Evolutionary conservation across 2,888 invertebrate species (phyloP).

Genomic region (Drosophila affinis): DNA sequence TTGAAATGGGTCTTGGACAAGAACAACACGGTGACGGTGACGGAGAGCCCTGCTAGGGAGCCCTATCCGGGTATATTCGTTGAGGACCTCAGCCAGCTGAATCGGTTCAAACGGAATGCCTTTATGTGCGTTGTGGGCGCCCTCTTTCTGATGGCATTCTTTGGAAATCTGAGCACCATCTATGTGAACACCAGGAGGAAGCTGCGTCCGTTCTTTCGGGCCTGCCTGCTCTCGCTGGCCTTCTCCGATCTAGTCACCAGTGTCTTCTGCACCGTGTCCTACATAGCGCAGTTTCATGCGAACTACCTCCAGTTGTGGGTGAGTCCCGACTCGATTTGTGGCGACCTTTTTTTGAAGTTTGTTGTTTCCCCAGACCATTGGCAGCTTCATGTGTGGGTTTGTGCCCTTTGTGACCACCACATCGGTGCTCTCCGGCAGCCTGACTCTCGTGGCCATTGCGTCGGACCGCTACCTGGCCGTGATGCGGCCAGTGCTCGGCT

Average conservation of each 20-base stretch:
- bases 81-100: slow-evolving; percentile 60
- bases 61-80: slow-evolving; percentile 53
- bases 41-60: background rate
- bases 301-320: slow-evolving; percentile 80
- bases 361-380: slow-evolving; percentile 82
- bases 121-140: slow-evolving; percentile 56
- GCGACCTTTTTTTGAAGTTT: too few species aligned
- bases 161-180: slow-evolving; percentile 74
- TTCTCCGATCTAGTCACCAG: slow-evolving; percentile 84
- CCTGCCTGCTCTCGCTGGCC: slow-evolving; percentile 84
- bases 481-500: slow-evolving; percentile 82
- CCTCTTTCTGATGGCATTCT: slow-evolving; percentile 60
- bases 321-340: slow-evolving; percentile 28
- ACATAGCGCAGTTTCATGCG: slow-evolving; percentile 74
- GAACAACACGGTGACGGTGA: slow-evolving; percentile 9
- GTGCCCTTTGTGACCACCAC: slow-evolving; percentile 85
- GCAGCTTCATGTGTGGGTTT: slow-evolving; percentile 84
- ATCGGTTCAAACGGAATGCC: slow-evolving; percentile 38
- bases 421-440: slow-evolving; percentile 85
- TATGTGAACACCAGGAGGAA: slow-evolving; percentile 82
- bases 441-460: slow-evolving; percentile 85
- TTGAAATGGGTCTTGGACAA: slow-evolving; percentile 16
- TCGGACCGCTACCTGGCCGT: slow-evolving; percentile 85
- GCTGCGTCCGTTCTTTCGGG: slow-evolving; percentile 85
- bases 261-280: slow-evolving; percentile 67